These are phyloP conservation scores for Gallinago solitaria DNA, from an alignment of 2,797 vertebrate species.

Conservation along the genomic window DNA sequence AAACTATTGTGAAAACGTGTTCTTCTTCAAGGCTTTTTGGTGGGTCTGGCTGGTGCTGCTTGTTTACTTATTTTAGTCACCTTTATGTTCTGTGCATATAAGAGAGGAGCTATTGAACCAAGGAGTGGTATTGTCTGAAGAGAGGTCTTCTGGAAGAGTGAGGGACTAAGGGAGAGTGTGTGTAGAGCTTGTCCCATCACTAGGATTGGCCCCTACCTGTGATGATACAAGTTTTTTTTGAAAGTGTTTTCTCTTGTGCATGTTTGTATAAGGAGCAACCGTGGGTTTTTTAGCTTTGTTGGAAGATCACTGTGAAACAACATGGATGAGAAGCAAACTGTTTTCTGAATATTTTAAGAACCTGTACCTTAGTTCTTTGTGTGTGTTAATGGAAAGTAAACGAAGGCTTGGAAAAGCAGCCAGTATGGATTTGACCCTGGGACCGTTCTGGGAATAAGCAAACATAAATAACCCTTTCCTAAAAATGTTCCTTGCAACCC, in stretches of 20 bases:
- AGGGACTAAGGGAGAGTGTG: background rate
- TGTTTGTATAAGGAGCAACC: background rate
- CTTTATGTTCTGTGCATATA: fast-evolving
- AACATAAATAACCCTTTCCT: slow-evolving; percentile 4
- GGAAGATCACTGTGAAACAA: background rate
- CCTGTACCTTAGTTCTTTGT: background rate
- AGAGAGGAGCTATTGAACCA: background rate
- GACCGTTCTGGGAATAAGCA: background rate
- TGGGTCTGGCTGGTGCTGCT: background rate
- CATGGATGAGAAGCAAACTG: background rate
- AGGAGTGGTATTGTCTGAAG: background rate
- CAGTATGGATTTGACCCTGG: background rate
- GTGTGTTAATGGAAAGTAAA: background rate
- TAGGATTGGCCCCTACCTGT: background rate
- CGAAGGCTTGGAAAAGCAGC: background rate
- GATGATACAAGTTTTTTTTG: background rate
- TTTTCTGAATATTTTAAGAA: background rate
- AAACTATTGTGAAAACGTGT: background rate
- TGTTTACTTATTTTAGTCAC: background rate
- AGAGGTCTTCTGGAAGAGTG: background rate
- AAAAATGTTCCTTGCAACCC: background rate
- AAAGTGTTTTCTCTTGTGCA: background rate
- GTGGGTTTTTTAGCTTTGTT: background rate
- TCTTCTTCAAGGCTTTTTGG: background rate
- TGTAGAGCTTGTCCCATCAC: background rate